These are phyloP conservation scores for Atethmia centrago DNA, from an alignment of 2,888 invertebrate genomes.

Conservation along the genomic window DNA sequence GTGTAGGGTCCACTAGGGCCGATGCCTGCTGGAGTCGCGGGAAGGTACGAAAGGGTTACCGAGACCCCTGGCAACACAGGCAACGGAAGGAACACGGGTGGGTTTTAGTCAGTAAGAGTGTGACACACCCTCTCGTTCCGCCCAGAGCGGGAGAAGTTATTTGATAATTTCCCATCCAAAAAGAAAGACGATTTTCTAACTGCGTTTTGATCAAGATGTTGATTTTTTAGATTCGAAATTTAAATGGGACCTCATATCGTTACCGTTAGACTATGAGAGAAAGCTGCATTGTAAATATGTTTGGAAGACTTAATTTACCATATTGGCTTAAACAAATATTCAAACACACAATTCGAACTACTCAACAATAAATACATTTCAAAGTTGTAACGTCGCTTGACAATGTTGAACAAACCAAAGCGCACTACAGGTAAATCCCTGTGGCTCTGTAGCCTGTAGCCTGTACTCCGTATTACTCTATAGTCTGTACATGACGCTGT, in stretches of 20 bases:
- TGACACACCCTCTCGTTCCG: too few relatives aligned
- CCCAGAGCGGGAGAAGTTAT: too few relatives aligned
- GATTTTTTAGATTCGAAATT: fast-evolving
- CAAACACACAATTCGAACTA: conserved; percentile 30
- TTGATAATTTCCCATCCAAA: too few relatives aligned
- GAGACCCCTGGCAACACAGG: too few relatives aligned
- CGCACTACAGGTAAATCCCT: conserved; percentile 75
- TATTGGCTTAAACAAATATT: conserved; percentile 10
- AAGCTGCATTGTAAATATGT: neutral
- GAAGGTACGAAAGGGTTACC: too few relatives aligned
- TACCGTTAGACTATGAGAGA: neutral
- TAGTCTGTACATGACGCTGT: conserved; percentile 61
- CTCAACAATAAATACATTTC: conserved; percentile 60
- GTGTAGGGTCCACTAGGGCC: too few relatives aligned
- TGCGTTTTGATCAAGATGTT: neutral
- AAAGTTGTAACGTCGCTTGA: conserved; percentile 69
- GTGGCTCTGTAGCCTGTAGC: conserved; percentile 67
- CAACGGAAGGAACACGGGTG: too few relatives aligned
- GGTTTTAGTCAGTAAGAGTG: too few relatives aligned
- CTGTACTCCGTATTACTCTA: conserved; percentile 54
- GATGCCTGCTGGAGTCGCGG: too few relatives aligned
- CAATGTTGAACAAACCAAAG: conserved; percentile 72
- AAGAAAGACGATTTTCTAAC: too few relatives aligned
- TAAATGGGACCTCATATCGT: too few relatives aligned
- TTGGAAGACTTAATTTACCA: neutral